Base-by-base conservation (phyloP, 2,797 vertebrate species). In the Chromis chromis region DNA sequence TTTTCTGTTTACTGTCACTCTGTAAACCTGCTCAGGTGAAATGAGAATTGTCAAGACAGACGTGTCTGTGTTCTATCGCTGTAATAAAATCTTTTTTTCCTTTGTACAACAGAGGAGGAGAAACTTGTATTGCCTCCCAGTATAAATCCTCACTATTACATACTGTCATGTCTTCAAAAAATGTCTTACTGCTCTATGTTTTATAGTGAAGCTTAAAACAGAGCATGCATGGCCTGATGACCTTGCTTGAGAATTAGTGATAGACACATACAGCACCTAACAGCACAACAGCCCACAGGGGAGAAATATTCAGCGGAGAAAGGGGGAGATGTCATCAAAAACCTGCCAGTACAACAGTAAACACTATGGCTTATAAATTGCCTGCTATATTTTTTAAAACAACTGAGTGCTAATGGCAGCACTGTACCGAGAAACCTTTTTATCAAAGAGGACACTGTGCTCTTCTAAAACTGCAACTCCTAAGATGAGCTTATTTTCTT, bases 341-440 rank as follows among this genome's bases (percentile, higher is more conserved):
- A 70, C 36, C 75, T 82, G 64, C 49, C 76, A 79, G 62, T 17
- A 27, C 61, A 74, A 72, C 69, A 79, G 52, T 73, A 65, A 88
- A 82, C 65, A 76, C 54, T 60, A 28, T 81, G 46, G 49, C 64
- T 77, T 44, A 73, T 66, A 74, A 78, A 79, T 57, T 54, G 28
- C 61, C n/a, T 73, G 42, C 16, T 74, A 22, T 56, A 71, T 77
- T 44, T 76, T n/a, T 61, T 21, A 44, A 56, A 75, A 50, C 31
- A 79, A 63, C 60, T 27, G 24, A 63, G 48, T 62, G 62, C 57
- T 83, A 79, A 81, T 71, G 40, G 46, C 50, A 70, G 14, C 24
- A 59, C 28, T 56, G 36, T 39, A 46, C 40, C 53, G 54, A 64
- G 21, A 39, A 72, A 74, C 60, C 57, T 46, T 62, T 54, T 36